These are phyloP conservation scores for Paradoxurus hermaphroditus DNA, from an alignment of 2,113 vertebrate species.

Conservation along the genomic window DNA sequence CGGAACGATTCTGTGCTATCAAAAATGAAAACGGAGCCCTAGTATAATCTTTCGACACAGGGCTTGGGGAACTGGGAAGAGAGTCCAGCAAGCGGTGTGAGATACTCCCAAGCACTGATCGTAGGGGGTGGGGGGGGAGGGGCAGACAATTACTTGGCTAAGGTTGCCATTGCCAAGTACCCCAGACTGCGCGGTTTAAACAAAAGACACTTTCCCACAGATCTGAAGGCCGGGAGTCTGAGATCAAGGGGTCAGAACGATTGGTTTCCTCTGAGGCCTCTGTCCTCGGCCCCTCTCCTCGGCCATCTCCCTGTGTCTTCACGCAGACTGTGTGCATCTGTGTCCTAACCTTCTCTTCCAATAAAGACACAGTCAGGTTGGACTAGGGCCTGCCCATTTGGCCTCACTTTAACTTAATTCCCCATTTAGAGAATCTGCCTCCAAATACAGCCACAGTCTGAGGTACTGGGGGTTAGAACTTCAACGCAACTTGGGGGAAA, in stretches of 20 bases:
- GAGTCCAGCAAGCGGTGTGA: not conserved
- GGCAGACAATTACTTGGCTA: not conserved
- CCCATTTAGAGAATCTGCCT: not conserved
- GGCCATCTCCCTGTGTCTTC: not conserved
- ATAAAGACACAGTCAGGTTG: not conserved
- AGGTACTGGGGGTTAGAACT: not conserved
- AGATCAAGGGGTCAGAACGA: not conserved
- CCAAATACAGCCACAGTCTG: not conserved
- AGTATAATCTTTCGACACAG: not conserved
- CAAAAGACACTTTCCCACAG: not conserved
- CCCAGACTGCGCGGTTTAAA: not conserved
- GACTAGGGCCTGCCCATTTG: not conserved
- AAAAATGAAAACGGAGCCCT: not conserved
- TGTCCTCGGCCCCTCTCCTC: not conserved
- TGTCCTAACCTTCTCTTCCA: not conserved
- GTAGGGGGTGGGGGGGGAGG: not conserved
- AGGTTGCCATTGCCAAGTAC: not conserved
- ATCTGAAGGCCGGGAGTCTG: not conserved
- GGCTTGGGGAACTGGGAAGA: not conserved
- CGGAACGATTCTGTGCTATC: not conserved
- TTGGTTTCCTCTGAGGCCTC: not conserved
- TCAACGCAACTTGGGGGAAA: not conserved
- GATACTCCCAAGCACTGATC: not conserved
- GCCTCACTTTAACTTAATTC: not conserved
- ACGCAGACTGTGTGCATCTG: not conserved